Evolutionary conservation across 2,888 invertebrate species (phyloP).

Genomic region (Paralinhomoeus sp.): DNA sequence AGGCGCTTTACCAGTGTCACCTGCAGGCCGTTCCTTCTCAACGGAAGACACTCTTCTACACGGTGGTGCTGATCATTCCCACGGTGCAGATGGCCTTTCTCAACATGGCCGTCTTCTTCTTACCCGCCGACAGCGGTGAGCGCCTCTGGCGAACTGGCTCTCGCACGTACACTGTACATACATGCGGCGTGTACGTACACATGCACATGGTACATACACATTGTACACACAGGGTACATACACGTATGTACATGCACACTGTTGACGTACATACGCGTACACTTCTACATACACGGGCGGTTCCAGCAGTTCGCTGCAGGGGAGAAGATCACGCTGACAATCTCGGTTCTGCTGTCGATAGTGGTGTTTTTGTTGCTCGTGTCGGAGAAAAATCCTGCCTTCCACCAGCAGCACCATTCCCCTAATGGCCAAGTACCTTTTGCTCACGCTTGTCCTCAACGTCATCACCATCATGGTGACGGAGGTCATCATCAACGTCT

Average conservation of each 20-base stretch:
- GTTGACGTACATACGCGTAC: too few species aligned
- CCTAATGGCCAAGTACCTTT: slow-evolving; percentile 53
- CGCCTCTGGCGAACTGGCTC: too few species aligned
- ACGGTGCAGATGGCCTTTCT: slow-evolving; percentile 96
- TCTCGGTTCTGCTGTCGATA: slow-evolving; percentile 93
- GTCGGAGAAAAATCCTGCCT: slow-evolving; percentile 92
- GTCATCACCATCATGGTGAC: slow-evolving; percentile 96
- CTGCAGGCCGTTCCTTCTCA: too few species aligned
- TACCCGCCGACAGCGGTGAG: slow-evolving; percentile 94
- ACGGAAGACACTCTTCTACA: slow-evolving; percentile 92
- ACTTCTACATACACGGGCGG: too few species aligned
- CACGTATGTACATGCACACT: too few species aligned
- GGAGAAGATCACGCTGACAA: slow-evolving; percentile 38
- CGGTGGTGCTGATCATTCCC: slow-evolving; percentile 92
- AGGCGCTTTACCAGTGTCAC: too few species aligned
- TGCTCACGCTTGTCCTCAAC: slow-evolving; percentile 98
- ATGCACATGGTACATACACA: too few species aligned
- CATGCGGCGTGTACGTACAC: too few species aligned
- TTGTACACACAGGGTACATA: too few species aligned
- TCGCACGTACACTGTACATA: too few species aligned
- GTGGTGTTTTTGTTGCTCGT: slow-evolving; percentile 95
- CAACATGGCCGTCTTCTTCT: slow-evolving; percentile 88
- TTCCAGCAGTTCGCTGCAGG: too few species aligned
- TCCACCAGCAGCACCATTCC: slow-evolving; percentile 93
- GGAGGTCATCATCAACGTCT: slow-evolving; percentile 96